Evolutionary conservation across 2,888 invertebrate genomes (phyloP), one percentile per base, ranked within the genome.

Genomic region (Sinotaia quadrata): DNA sequence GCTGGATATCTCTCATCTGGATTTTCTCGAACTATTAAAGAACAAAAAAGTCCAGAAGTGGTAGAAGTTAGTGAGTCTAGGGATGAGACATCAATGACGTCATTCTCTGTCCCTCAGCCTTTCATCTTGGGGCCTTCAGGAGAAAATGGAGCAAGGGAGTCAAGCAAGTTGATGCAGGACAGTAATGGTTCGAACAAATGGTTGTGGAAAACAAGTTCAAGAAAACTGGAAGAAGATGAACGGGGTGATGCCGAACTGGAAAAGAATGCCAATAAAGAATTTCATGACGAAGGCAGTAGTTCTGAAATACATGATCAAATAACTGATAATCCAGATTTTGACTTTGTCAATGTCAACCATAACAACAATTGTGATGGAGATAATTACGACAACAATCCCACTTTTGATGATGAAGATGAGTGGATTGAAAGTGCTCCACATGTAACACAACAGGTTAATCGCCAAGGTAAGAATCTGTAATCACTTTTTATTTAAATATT

Each of bases 371-470:
- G 18, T 18, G 41, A 8, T 41, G 18, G 10, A 41, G 41, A 41
- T 18, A 18, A 41, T 41, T 8, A 36, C 52, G 41, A 21, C 27
- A 57, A n/a, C 8, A 12, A 41, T 18, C 21, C 33, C 7, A n/a
- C 31, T n/a, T 83, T 81, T 78, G 84, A 82, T 71, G 81, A 80
- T 70, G 80, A 81, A 33, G 81, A 83, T 21, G 80, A 78, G 37
- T 82, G 83, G 81, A 78, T 71, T 36, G 78, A 78, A 41, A 21
- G 33, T 33, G 65, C 56, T 10, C 65, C 27, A 59, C 71, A 34
- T 74, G 77, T 21, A 29, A 59, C 7, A 18, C 27, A 21, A 27
- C 54, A 54, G 54, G 54, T 54, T 5, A 54, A 31, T 4, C 31
- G 5, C 5, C 27, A 54, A 31, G n/a, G n/a, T n/a, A n/a, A n/a